Conservation (phyloP, 2,888 invertebrate species). For the Panzeria rudis region DNA sequence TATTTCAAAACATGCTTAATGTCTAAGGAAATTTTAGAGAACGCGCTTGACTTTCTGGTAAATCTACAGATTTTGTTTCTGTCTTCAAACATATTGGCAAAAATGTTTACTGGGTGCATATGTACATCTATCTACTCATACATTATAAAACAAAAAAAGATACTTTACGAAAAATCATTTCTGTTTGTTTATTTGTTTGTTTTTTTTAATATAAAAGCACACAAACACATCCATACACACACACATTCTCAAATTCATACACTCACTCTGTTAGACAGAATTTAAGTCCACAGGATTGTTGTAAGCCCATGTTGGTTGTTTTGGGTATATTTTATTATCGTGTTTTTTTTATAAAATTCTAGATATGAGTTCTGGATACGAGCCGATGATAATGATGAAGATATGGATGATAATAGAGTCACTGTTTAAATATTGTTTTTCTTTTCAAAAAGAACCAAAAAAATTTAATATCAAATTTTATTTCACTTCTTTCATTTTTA, state of each 20-base stretch:
- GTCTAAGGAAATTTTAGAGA: no score
- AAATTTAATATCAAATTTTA: slow-evolving; percentile 33
- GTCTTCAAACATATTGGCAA: no score
- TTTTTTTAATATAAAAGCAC: slow-evolving; percentile 43
- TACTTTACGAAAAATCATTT: slow-evolving; percentile 60
- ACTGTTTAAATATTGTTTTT: slow-evolving; percentile 49
- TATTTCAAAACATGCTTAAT: no score
- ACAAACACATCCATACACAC: background rate
- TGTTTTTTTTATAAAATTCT: slow-evolving; percentile 25
- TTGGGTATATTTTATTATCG: slow-evolving; percentile 31
- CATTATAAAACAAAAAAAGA: background rate
- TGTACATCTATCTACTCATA: background rate
- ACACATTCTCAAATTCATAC: background rate
- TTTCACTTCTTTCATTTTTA: slow-evolving; percentile 45
- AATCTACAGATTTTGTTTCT: no score
- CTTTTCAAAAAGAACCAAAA: slow-evolving; percentile 34
- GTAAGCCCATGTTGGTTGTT: slow-evolving; percentile 30
- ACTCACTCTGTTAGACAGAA: slow-evolving; percentile 34
- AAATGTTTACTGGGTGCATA: no score
- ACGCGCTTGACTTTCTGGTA: no score
- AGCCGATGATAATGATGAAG: slow-evolving; percentile 39
- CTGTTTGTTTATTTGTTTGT: slow-evolving; percentile 52
- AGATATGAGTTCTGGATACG: slow-evolving; percentile 6
- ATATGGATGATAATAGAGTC: slow-evolving; percentile 55
- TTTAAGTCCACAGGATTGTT: slow-evolving; percentile 47